Evolutionary conservation across 2,797 vertebrate genomes (phyloP), one percentile per base, ranked within the genome.

Genomic region (Ctenosaura bakeri): DNA sequence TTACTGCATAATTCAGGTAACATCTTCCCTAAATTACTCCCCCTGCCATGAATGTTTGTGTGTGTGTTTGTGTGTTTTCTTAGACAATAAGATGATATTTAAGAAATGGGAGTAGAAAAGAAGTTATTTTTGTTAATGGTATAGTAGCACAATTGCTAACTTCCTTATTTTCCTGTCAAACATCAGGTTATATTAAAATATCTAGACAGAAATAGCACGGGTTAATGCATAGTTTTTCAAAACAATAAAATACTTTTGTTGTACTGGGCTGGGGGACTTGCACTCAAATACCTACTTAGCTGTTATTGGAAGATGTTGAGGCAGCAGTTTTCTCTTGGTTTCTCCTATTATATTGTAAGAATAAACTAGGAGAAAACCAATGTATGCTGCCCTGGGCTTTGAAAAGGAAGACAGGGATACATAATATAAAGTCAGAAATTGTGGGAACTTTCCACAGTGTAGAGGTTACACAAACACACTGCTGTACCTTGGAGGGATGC

Each of bases 81-180:
- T 77, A 77, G 20, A 35, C 74, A 77, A 77, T 42, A 42, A 77
- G 14, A 42, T 42, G 20, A 42, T 77, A 42, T 77, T 42, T 42
- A 77, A 77, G 38, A 59, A 59, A 59, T 59, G 14, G 56, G 16
- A 16, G 56, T 56, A 16, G 14, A 16, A 4, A 76, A 76, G 18
- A 76, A 38, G 38, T 8, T 42, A 76, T 73, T 77, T 77, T 77
- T 64, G 59, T 83, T 32, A 62, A n/a, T 29, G 46, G 50, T 32
- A 26, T 9, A 32, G 62, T n/a, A 84, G 64, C 3, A 29, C 13
- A 32, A 84, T 69, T 84, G 38, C 46, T 18, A 35, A 50, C 69
- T 84, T 66, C 62, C 62, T 84, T 42, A 29, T 84, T 84, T 84
- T 84, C 42, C 83, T 84, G 16, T 66, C 18, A 29, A 84, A n/a